Base-by-base conservation (phyloP, 2,888 invertebrate species). In the Laothoe populi region DNA sequence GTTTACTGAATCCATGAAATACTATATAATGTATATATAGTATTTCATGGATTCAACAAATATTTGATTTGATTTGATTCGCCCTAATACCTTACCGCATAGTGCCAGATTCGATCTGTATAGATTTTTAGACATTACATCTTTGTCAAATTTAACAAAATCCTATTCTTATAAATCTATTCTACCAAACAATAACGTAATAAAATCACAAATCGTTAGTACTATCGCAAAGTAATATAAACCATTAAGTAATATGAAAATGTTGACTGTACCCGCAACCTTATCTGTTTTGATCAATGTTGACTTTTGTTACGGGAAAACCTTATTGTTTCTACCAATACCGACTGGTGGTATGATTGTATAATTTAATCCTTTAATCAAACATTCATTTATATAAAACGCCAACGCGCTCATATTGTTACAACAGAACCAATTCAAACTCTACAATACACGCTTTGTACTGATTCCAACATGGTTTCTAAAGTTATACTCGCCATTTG, bases 371-470 rank as follows among this genome's bases (percentile, higher is more conserved):
- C 81, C 69, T 62, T 74, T 66, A 68, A 63, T 66, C 70, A 88
- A 86, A 90, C 81, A 87, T 40, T 66, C 64, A 53, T 63, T 60
- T 31, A 71, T 90, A 90, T 92, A 92, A 82, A 87, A 87, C 75
- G 71, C 68, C 16, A 53, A 49, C 57, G 5, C 35, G 10, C 42
- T 42, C 59, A 62, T 13, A 24, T 8, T 2, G n/a, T 16, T 23
- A 40, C 42, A 63, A 59, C 24, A 60, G 45, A 40, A 40, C 35
- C 38, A 45, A 46, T 45, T 60, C 46, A 44, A 57, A 26, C 42
- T 31, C 11, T 24, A 46, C 45, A 11, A 48, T 2, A 13, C 16
- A 69, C 64, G 64, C 26, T 19, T 26, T 44, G 44, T 44, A 44
- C 10, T 48, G 8, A 42, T 66, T 61, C 57, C 77, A 84, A 75